Percentiles rank a stretch among this genome's conserved stretches.
These are phyloP conservation scores for Heliconius hortense DNA, from an alignment of 2,888 invertebrate genomes.

Conservation along the genomic window DNA sequence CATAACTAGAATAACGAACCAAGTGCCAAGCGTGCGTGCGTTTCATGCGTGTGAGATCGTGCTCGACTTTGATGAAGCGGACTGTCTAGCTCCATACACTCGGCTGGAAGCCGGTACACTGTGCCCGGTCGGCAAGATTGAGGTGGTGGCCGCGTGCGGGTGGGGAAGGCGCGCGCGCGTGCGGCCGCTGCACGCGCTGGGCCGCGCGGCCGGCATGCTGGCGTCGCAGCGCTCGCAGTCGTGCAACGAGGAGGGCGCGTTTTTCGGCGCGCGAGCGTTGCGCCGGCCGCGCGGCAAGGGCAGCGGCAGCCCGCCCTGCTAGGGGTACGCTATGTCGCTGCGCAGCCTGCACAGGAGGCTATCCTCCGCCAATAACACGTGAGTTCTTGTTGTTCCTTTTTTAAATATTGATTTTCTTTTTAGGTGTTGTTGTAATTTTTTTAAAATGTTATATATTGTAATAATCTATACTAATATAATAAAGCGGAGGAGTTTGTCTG, in stretches of 20 bases:
- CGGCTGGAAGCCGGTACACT: slow-evolving; percentile 35
- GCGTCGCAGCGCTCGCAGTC: slow-evolving; percentile 80
- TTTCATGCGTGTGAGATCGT: slow-evolving; percentile 27
- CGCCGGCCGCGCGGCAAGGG: slow-evolving; percentile 82
- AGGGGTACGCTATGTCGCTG: slow-evolving; percentile 85
- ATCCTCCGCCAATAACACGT: slow-evolving; percentile 83
- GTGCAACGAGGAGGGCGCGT: slow-evolving; percentile 81
- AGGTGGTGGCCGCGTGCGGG: slow-evolving; percentile 78
- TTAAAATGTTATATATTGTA: too few species aligned
- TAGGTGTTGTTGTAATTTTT: neutral
- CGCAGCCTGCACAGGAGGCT: slow-evolving; percentile 84
- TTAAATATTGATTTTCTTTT: neutral
- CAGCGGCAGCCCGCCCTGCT: slow-evolving; percentile 82
- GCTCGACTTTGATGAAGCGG: slow-evolving; percentile 27
- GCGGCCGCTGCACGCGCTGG: slow-evolving; percentile 76
- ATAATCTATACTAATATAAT: too few species aligned
- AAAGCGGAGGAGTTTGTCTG: too few species aligned
- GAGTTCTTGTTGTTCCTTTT: slow-evolving; percentile 51
- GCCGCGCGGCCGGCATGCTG: slow-evolving; percentile 78
- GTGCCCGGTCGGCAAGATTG: slow-evolving; percentile 67
- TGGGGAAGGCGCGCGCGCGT: slow-evolving; percentile 80
- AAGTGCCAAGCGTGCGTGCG: slow-evolving; percentile 57
- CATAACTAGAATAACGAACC: slow-evolving; percentile 57
- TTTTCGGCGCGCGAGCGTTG: slow-evolving; percentile 80
- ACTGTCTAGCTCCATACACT: slow-evolving; percentile 20